These are phyloP conservation scores for Phengaris alcon DNA, from an alignment of 2,888 invertebrate species.

Conservation along the genomic window DNA sequence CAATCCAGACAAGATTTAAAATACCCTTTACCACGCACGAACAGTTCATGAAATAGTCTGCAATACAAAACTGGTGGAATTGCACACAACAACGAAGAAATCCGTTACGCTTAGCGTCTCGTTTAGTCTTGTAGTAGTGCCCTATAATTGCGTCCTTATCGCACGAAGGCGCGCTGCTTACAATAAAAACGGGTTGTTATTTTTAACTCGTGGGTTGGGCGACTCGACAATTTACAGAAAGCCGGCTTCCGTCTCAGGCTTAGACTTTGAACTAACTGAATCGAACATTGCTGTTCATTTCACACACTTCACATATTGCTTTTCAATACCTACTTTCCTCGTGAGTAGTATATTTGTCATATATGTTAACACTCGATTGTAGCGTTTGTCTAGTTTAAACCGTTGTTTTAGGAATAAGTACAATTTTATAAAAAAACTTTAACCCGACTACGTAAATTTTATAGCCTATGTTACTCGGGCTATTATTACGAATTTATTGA, in stretches of 20 bases:
- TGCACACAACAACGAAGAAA: slow-evolving; percentile 69
- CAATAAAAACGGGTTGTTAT: slow-evolving; percentile 77
- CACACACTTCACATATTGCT: background rate
- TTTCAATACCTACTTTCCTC: background rate
- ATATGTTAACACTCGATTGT: background rate
- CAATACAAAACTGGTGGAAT: slow-evolving; percentile 60
- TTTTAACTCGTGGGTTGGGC: slow-evolving; percentile 74
- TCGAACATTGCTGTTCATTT: slow-evolving; percentile 33
- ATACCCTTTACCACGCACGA: slow-evolving; percentile 33
- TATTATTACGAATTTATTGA: no score
- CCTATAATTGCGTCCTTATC: slow-evolving; percentile 67
- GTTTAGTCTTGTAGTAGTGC: slow-evolving; percentile 55
- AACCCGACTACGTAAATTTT: no score
- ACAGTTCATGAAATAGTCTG: slow-evolving; percentile 46
- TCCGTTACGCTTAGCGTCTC: slow-evolving; percentile 68
- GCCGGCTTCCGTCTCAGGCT: slow-evolving; percentile 68
- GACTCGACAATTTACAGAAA: slow-evolving; percentile 64
- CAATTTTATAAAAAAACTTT: no score
- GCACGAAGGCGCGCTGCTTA: slow-evolving; percentile 64
- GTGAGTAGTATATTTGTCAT: background rate
- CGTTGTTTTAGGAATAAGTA: background rate
- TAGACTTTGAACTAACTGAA: slow-evolving; percentile 43
- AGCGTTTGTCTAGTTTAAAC: background rate
- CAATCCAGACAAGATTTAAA: background rate
- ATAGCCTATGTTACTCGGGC: no score